Conservation (phyloP, 2,888 invertebrate genomes). For the Dexiosoma caninum region DNA sequence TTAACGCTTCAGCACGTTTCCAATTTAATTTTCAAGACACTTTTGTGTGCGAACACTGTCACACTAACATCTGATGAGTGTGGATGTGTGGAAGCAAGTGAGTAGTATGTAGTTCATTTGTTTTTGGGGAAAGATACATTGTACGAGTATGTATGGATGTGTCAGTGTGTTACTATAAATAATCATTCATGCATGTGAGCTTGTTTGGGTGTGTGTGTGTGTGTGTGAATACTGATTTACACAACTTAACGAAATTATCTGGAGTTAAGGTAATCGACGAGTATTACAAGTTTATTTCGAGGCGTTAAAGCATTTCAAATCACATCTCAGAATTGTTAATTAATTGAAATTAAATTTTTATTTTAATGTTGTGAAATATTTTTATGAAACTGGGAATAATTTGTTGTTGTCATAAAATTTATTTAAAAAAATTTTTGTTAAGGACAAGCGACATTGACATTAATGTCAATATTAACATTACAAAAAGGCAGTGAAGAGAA, state of each 20-base stretch:
- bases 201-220: neutral
- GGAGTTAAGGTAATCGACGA: neutral
- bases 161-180: neutral
- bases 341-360: conserved; percentile 12
- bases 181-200: neutral
- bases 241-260: conserved; percentile 22
- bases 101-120: no score
- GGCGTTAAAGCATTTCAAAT: conserved; percentile 70
- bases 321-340: conserved; percentile 8
- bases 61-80: conserved; percentile 50
- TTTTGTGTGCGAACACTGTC: conserved; percentile 44
- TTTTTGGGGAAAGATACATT: neutral
- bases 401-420: no score
- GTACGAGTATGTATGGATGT: neutral
- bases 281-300: conserved; percentile 23
- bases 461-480: no score
- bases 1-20: conserved; percentile 78
- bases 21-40: conserved; percentile 73
- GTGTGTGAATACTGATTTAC: neutral
- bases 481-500: no score
- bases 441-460: no score
- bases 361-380: neutral
- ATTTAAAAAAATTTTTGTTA: no score
- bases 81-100: neutral
- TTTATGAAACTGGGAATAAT: no score